phyloP scores from a whole-genome alignment of 2,797 vertebrate genomes.

The Liasis olivaceus region DNA sequence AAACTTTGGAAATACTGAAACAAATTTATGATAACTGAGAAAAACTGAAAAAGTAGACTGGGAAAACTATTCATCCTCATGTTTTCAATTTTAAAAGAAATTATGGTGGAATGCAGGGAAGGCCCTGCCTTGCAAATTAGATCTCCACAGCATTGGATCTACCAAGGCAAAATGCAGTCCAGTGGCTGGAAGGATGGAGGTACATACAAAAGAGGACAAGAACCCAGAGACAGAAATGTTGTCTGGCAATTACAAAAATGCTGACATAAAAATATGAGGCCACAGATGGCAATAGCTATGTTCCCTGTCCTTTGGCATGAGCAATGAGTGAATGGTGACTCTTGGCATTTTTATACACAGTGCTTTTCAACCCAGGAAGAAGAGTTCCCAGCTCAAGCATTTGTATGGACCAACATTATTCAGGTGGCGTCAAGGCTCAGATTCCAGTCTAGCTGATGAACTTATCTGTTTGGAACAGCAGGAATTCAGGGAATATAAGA shows the following conservation, averaged over 20 bases:
- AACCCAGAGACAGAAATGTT: background rate
- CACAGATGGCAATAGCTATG: background rate
- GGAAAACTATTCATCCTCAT: slow-evolving; percentile 8
- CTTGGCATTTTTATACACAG: background rate
- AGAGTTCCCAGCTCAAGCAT: background rate
- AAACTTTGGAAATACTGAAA: background rate
- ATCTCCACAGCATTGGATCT: background rate
- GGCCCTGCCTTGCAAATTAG: background rate
- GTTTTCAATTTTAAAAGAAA: background rate
- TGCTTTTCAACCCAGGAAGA: background rate
- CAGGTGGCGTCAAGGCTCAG: background rate
- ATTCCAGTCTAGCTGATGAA: background rate
- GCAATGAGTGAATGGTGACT: background rate
- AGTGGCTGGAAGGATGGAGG: background rate
- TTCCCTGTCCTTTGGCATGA: background rate
- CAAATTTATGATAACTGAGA: background rate
- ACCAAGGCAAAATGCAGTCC: background rate
- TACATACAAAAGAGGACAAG: background rate
- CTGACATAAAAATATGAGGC: background rate
- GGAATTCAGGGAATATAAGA: background rate
- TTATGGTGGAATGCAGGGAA: background rate
- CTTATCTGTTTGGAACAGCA: background rate
- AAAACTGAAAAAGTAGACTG: background rate
- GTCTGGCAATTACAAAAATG: background rate
- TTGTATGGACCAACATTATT: background rate